Evolutionary conservation across 2,888 invertebrate species (phyloP).

Genomic region (Coelinius sp.): DNA sequence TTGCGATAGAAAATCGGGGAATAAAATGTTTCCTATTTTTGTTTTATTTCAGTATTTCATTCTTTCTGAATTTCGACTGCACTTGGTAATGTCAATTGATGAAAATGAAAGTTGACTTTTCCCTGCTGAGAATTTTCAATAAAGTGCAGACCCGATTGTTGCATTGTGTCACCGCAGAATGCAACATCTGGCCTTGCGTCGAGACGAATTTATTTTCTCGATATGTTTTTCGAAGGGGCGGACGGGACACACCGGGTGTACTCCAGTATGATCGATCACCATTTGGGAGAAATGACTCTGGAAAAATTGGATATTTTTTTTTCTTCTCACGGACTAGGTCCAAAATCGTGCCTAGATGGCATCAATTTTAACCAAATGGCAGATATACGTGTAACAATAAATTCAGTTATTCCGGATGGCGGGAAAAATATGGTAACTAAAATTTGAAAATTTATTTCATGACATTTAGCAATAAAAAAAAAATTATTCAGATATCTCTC

Average conservation of each 20-base stretch:
- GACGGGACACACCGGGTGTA: too few relatives aligned
- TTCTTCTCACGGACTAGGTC: constrained; percentile 17
- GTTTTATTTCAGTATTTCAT: too few relatives aligned
- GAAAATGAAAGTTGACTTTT: background rate
- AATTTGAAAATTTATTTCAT: background rate
- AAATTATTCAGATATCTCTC: background rate
- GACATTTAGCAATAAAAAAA: background rate
- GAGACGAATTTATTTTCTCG: constrained; percentile 11
- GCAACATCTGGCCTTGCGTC: background rate
- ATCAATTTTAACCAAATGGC: constrained; percentile 1
- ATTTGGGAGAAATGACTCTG: background rate
- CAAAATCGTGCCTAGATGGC: background rate
- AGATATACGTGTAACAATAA: background rate
- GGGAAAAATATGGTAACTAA: too few relatives aligned
- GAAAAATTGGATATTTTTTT: background rate
- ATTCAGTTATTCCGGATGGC: too few relatives aligned
- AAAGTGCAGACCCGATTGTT: background rate
- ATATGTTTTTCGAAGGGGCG: background rate
- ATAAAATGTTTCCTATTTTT: background rate
- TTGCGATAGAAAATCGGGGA: constrained; percentile 35
- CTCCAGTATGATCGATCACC: constrained; percentile 2
- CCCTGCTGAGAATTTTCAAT: background rate
- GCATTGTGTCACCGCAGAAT: constrained; percentile 4
- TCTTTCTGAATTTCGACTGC: too few relatives aligned
- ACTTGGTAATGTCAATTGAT: too few relatives aligned